Evolutionary conservation across 1,140 invertebrate species (phyloP).

Genomic region (Penaeus vannamei): DNA sequence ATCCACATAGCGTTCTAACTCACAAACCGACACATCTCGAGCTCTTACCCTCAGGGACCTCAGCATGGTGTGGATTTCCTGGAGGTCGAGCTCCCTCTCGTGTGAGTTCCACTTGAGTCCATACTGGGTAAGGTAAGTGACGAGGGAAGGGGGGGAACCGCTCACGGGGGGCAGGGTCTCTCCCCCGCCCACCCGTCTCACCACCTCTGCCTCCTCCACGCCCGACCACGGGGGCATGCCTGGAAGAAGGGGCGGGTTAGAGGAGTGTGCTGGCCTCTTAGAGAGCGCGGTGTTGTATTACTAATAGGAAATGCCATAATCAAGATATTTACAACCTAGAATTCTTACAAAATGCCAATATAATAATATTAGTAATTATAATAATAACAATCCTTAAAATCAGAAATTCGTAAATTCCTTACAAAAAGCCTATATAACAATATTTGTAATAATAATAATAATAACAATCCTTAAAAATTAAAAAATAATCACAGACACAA

Average conservation of each 20-base stretch:
- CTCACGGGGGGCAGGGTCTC: conserved; percentile 65
- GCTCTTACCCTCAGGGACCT: conserved; percentile 65
- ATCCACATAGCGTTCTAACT: not conserved
- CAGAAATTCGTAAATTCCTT: no score
- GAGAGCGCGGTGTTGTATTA: not conserved
- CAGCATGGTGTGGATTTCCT: conserved; percentile 69
- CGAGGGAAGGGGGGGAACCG: conserved; percentile 56
- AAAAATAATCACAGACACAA: no score
- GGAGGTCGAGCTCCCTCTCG: conserved; percentile 69
- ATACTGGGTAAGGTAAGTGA: conserved; percentile 68
- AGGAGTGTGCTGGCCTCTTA: not conserved
- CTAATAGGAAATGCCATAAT: not conserved
- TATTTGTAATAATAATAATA: no score
- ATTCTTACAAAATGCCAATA: no score
- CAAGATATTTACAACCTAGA: no score
- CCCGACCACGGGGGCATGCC: conserved; percentile 69
- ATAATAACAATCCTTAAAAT: not conserved
- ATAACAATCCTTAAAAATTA: no score
- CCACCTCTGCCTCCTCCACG: conserved; percentile 65
- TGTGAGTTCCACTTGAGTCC: conserved; percentile 68
- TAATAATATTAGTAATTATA: not conserved
- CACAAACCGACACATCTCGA: not conserved
- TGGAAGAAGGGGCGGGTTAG: conserved; percentile 11
- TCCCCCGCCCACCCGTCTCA: conserved; percentile 47
- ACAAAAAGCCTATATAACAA: no score